These are phyloP conservation scores for Gasteruption jaculator DNA, from an alignment of 2,888 invertebrate species.

Conservation along the genomic window DNA sequence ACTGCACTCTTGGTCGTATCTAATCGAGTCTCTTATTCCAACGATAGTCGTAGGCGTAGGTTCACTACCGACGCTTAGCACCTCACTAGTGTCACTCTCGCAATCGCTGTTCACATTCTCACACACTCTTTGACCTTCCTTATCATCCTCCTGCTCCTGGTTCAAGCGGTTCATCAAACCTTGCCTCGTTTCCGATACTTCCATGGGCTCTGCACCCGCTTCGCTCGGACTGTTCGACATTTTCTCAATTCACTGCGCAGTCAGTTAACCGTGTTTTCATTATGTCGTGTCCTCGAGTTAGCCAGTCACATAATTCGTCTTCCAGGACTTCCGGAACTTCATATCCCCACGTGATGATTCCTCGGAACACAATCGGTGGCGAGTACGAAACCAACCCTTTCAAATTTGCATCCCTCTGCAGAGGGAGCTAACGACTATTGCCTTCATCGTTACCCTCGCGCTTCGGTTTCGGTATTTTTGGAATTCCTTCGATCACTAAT, in stretches of 20 bases:
- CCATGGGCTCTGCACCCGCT: conserved; percentile 25
- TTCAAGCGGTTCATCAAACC: conserved; percentile 24
- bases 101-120: conserved; percentile 39
- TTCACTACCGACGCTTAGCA: conserved; percentile 77
- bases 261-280: conserved; percentile 29
- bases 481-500: too few relatives aligned
- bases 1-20: conserved; percentile 32
- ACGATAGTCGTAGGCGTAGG: conserved; percentile 47
- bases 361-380: too few relatives aligned
- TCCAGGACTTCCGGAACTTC: conserved; percentile 6
- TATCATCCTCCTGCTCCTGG: conserved; percentile 24
- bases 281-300: too few relatives aligned
- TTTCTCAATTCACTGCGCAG: too few relatives aligned
- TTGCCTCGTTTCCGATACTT: conserved; percentile 25
- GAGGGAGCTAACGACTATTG: too few relatives aligned
- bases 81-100: conserved; percentile 65
- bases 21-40: conserved; percentile 26
- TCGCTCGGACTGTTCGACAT: conserved; percentile 34
- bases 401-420: too few relatives aligned
- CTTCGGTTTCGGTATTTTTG: too few relatives aligned
- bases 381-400: too few relatives aligned
- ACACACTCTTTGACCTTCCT: conserved; percentile 21
- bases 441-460: too few relatives aligned
- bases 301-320: too few relatives aligned
- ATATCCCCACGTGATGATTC: neutral